Evolutionary conservation across 2,888 invertebrate genomes (phyloP), one percentile per base, ranked within the genome.

Genomic region (Lithophane semibrunnea): DNA sequence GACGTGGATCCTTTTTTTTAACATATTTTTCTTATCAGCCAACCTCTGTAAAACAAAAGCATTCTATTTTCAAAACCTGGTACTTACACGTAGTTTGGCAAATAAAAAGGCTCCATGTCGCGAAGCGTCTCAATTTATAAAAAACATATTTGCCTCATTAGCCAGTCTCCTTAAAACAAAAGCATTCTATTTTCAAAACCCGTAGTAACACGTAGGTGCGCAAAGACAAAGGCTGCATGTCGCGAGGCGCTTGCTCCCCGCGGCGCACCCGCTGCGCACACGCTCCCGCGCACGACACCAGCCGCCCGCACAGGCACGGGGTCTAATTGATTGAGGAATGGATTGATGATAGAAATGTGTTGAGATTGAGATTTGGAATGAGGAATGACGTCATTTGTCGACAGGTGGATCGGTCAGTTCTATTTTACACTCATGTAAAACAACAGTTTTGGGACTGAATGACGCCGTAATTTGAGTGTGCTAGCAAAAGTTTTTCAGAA

Each of bases 211-310:
- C 78, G 86, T 77, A 88, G 86, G 89, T 86, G 89, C 75, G 81
- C 81, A 83, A 78, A 88, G 87, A 88, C 90, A 90, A 90, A 83
- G 87, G 79, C 67, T 73, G 56, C 90, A 84, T 79, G 88, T 84
- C 61, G 85, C 74, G 83, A 42, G 68, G 72, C 74, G 82, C 74
- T 70, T 72, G 82, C 84, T 69, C 79, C 89, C 88, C 80, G 87
- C 86, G 83, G 84, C 24, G 89, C 79, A 60, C 84, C 79, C 81
- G 84, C 86, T 80, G 88, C 80, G 82, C 82, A 54, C 77, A 77
- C 80, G 80, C 87, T 65, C 86, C 83, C 82, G 83, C 75, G 80
- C 80, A 72, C 73, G 67, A 79, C 83, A 71, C 84, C 73, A 73
- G 78, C 70, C 75, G 77, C 73, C 44, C 47, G 75, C 75, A 74